These are phyloP conservation scores for Phengaris alcon DNA, from an alignment of 2,888 invertebrate genomes.

Conservation along the genomic window DNA sequence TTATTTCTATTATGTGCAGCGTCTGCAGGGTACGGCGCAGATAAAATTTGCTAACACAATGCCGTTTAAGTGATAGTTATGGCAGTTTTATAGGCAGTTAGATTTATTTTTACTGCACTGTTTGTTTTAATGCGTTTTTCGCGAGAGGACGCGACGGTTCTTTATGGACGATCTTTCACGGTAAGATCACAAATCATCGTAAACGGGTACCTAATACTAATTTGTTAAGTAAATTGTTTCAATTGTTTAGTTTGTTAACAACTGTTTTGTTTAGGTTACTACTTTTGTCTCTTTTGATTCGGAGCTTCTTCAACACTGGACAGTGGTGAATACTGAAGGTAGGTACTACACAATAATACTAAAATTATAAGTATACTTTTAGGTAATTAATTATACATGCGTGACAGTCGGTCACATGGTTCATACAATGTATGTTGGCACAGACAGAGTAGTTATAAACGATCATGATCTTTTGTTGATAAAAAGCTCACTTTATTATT, in stretches of 20 bases:
- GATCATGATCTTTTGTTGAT: no score
- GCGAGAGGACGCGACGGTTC: conserved; percentile 67
- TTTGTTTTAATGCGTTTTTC: conserved; percentile 77
- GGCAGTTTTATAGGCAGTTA: conserved; percentile 78
- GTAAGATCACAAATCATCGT: conserved; percentile 40
- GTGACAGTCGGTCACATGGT: no score
- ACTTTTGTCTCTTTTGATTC: no score
- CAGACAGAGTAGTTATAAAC: no score
- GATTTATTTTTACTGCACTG: conserved; percentile 79
- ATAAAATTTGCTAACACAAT: conserved; percentile 67
- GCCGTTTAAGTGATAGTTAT: conserved; percentile 79
- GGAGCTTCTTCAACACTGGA: no score
- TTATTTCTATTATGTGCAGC: neutral
- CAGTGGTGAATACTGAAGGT: no score
- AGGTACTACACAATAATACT: no score
- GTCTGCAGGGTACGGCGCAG: conserved; percentile 49
- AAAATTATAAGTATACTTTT: no score
- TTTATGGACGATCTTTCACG: conserved; percentile 52
- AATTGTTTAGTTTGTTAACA: neutral
- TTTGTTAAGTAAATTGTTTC: conserved; percentile 8
- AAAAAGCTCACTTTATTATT: no score
- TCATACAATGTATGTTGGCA: no score
- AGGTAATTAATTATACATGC: no score
- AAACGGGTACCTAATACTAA: conserved; percentile 11
- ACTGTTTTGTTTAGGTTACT: neutral